These are phyloP conservation scores for Heliconius hortense DNA, from an alignment of 2,888 invertebrate species.

Conservation along the genomic window DNA sequence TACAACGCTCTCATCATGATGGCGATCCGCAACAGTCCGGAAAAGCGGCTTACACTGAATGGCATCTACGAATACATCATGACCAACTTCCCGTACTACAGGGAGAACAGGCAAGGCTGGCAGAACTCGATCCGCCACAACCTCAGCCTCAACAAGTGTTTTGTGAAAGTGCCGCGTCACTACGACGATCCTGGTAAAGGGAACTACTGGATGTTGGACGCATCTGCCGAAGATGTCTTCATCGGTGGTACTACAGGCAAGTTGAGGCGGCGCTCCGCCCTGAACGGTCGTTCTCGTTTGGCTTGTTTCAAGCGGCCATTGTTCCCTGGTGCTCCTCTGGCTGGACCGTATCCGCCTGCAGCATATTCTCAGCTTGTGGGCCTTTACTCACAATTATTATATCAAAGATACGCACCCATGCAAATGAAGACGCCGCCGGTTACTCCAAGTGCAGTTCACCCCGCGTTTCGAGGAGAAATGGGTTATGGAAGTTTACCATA, in stretches of 20 bases:
- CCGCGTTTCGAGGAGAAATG: slow-evolving; percentile 72
- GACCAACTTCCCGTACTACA: slow-evolving; percentile 98
- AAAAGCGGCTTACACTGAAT: slow-evolving; percentile 95
- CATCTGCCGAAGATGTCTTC: slow-evolving; percentile 98
- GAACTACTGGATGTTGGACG: slow-evolving; percentile 99
- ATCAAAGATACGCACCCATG: slow-evolving; percentile 85
- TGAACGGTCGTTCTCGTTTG: slow-evolving; percentile 92
- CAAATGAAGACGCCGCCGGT: slow-evolving; percentile 78
- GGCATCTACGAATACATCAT: slow-evolving; percentile 99
- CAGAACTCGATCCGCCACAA: slow-evolving; percentile 99
- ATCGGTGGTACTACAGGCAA: slow-evolving; percentile 98
- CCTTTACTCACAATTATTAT: slow-evolving; percentile 84
- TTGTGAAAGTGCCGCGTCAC: slow-evolving; percentile 97
- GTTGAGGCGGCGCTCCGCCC: slow-evolving; percentile 93
- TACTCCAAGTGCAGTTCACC: slow-evolving; percentile 79
- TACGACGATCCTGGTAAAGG: slow-evolving; percentile 99
- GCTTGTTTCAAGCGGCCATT: slow-evolving; percentile 93
- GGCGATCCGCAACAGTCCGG: slow-evolving; percentile 97
- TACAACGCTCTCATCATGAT: slow-evolving; percentile 99
- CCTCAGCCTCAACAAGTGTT: slow-evolving; percentile 98
- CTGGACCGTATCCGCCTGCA: slow-evolving; percentile 81
- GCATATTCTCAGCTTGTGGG: slow-evolving; percentile 82
- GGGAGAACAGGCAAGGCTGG: slow-evolving; percentile 99
- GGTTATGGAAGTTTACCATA: slow-evolving; percentile 71
- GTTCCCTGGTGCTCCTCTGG: slow-evolving; percentile 83